A percentile compares a stretch with the other conserved stretches of the same genome.
Evolutionary conservation across 2,888 invertebrate species (phyloP).

Genomic region (Baccha elongata): DNA sequence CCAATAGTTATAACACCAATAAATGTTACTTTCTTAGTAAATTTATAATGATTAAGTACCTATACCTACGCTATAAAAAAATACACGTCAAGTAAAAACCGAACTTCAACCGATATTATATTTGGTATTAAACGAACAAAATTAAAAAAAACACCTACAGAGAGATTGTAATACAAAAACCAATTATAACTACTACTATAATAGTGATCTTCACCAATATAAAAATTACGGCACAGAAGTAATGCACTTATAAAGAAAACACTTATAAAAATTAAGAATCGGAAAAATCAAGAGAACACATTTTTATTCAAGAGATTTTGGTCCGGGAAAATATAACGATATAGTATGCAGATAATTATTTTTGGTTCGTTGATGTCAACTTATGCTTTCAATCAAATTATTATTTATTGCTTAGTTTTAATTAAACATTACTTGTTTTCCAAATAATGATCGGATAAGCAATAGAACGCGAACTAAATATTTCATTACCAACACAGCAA

Average conservation of each 20-base stretch:
- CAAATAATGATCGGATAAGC: too few species aligned
- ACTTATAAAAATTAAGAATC: slow-evolving; percentile 17
- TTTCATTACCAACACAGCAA: too few species aligned
- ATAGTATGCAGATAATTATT: not conserved
- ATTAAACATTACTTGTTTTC: too few species aligned
- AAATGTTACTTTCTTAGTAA: slow-evolving; percentile 68
- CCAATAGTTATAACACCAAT: slow-evolving; percentile 67
- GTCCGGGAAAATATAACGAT: slow-evolving; percentile 49
- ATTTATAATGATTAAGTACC: slow-evolving; percentile 61
- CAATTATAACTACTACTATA: slow-evolving; percentile 38
- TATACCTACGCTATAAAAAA: slow-evolving; percentile 35
- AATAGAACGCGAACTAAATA: too few species aligned
- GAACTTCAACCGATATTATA: slow-evolving; percentile 56
- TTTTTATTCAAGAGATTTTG: slow-evolving; percentile 30
- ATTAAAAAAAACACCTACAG: slow-evolving; percentile 30
- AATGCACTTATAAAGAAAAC: slow-evolving; percentile 53
- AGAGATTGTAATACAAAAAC: slow-evolving; percentile 30
- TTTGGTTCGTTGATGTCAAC: not conserved
- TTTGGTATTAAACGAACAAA: slow-evolving; percentile 30
- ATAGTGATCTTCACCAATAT: slow-evolving; percentile 66
- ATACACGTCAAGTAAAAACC: slow-evolving; percentile 71
- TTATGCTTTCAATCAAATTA: not conserved
- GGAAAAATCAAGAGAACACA: not conserved
- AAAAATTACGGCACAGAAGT: slow-evolving; percentile 61
- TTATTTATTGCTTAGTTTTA: not conserved